A percentile compares a stretch with the other conserved stretches of the same genome.
Evolutionary conservation across 1,140 invertebrate genomes (phyloP).

Genomic region (Drosophila neocordata): DNA sequence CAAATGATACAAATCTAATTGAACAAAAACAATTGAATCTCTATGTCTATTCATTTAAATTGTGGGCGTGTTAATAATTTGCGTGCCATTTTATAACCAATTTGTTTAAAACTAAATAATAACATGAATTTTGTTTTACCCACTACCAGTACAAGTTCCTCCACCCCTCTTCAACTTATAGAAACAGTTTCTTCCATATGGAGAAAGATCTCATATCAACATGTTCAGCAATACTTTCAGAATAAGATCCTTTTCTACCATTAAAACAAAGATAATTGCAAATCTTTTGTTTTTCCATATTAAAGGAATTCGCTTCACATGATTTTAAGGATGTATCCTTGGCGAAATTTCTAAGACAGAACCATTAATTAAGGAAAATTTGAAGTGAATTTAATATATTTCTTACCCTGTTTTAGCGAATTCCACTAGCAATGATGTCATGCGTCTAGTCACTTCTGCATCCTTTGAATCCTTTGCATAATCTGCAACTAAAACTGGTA

Average conservation of each 20-base stretch:
- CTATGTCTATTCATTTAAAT: not conserved
- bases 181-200: conserved; percentile 51
- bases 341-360: conserved; percentile 14
- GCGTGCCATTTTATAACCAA: not conserved
- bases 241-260: conserved; percentile 11
- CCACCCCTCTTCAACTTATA: not conserved
- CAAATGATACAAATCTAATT: too few relatives aligned
- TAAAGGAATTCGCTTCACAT: conserved; percentile 24
- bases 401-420: conserved; percentile 58
- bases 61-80: not conserved
- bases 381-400: conserved; percentile 53
- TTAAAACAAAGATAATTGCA: conserved; percentile 45
- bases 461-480: conserved; percentile 44
- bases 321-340: conserved; percentile 3
- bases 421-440: conserved; percentile 39
- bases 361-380: too few relatives aligned
- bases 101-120: not conserved
- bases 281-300: conserved; percentile 10
- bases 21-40: too few relatives aligned
- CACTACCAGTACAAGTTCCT: not conserved
- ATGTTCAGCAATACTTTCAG: conserved; percentile 23
- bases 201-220: conserved; percentile 26
- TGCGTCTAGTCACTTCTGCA: conserved; percentile 25
- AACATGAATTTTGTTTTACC: not conserved
- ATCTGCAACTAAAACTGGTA: conserved; percentile 28